Evolutionary conservation across 1,140 invertebrate genomes (phyloP).

Genomic region (Micrasema longulum): DNA sequence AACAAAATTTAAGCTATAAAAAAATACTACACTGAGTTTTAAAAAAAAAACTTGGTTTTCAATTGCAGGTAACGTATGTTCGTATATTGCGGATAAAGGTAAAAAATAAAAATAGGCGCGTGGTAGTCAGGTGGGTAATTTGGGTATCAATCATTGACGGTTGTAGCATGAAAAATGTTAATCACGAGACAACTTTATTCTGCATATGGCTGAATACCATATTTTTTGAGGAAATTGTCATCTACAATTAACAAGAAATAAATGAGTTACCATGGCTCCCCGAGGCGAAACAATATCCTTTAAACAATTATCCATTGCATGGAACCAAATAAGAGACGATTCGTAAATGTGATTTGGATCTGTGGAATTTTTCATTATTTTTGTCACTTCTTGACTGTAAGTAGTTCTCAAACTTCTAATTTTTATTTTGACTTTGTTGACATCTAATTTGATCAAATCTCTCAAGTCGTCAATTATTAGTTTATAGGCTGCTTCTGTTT

Average conservation of each 20-base stretch:
- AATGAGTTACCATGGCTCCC: not conserved
- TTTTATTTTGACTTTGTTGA: slow-evolving; percentile 65
- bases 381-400: slow-evolving; percentile 65
- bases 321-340: slow-evolving; percentile 63
- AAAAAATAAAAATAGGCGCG: too few relatives aligned
- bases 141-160: too few relatives aligned
- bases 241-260: not conserved
- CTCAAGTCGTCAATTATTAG: slow-evolving; percentile 62
- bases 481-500: slow-evolving; percentile 61
- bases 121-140: too few relatives aligned
- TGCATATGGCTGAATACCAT: too few relatives aligned
- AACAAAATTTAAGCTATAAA: too few relatives aligned
- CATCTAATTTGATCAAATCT: slow-evolving; percentile 57
- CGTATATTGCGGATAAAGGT: too few relatives aligned
- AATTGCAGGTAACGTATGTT: too few relatives aligned
- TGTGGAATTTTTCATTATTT: slow-evolving; percentile 62
- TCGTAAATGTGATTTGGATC: slow-evolving; percentile 62
- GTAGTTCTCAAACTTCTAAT: slow-evolving; percentile 66
- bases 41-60: too few relatives aligned
- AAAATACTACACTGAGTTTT: too few relatives aligned
- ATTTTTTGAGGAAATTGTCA: too few relatives aligned
- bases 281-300: slow-evolving; percentile 56
- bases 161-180: too few relatives aligned
- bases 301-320: slow-evolving; percentile 63
- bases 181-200: too few relatives aligned